Evolutionary conservation across 2,888 invertebrate genomes (phyloP).

Genomic region (Nemapogon koenigi): DNA sequence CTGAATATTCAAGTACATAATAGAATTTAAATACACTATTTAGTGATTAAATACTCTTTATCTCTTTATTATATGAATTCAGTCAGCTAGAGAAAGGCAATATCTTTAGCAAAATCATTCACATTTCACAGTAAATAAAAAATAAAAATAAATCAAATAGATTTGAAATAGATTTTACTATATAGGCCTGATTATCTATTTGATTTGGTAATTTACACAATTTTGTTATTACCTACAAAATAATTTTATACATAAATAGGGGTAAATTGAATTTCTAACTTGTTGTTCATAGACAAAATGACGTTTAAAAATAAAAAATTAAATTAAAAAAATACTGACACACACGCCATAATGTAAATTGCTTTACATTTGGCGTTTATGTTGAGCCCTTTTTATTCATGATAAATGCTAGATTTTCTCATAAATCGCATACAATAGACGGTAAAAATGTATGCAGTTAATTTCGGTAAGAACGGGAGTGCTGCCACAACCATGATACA

Average conservation of each 20-base stretch:
- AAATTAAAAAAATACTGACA: conserved; percentile 53
- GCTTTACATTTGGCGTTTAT: conserved; percentile 58
- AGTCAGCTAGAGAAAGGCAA: too few species aligned
- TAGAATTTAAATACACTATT: too few species aligned
- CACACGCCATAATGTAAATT: conserved; percentile 66
- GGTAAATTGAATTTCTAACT: not conserved
- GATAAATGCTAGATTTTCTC: conserved; percentile 35
- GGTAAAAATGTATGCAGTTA: conserved; percentile 53
- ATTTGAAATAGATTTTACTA: too few species aligned
- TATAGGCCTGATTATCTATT: too few species aligned
- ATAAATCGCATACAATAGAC: conserved; percentile 36
- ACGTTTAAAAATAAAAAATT: conserved; percentile 27
- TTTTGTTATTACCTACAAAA: too few species aligned
- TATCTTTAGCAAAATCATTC: too few species aligned
- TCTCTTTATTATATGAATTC: too few species aligned
- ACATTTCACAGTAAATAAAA: too few species aligned
- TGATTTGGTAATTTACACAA: too few species aligned
- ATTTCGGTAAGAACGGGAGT: conserved; percentile 41
- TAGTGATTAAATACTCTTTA: too few species aligned
- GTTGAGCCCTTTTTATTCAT: conserved; percentile 46
- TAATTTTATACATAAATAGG: not conserved
- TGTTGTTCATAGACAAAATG: conserved; percentile 3
- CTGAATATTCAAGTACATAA: too few species aligned
- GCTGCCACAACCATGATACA: conserved; percentile 15
- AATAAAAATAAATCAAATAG: too few species aligned